Conservation (phyloP, 2,113 vertebrate genomes). For the Symphodus melops region DNA sequence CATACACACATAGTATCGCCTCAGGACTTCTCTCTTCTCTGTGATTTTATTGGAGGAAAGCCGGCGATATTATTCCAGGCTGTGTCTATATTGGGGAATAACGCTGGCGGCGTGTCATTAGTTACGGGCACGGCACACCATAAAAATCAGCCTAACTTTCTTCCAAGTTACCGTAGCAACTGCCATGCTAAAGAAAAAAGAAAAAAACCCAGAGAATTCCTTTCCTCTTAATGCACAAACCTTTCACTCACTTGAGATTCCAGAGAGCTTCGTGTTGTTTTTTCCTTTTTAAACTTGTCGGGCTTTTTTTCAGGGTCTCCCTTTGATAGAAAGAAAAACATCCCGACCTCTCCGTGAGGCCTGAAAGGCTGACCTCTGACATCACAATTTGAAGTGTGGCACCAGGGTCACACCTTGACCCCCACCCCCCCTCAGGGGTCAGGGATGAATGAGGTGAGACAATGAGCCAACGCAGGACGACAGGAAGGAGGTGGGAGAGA, state of each 20-base stretch:
- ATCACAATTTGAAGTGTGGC: slow-evolving; percentile 27
- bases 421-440: slow-evolving; percentile 19
- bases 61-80: slow-evolving; percentile 56
- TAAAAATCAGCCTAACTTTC: slow-evolving; percentile 35
- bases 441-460: slow-evolving; percentile 65
- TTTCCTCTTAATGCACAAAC: not conserved
- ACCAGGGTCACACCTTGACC: slow-evolving; percentile 44
- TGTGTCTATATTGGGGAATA: slow-evolving; percentile 59
- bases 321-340: slow-evolving; percentile 55
- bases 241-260: slow-evolving; percentile 27
- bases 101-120: slow-evolving; percentile 48
- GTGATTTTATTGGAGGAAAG: slow-evolving; percentile 47
- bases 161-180: slow-evolving; percentile 51
- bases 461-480: slow-evolving; percentile 48
- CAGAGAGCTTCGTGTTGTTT: not conserved
- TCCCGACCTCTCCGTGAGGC: slow-evolving; percentile 8
- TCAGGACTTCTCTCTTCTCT: slow-evolving; percentile 11
- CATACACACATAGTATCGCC: slow-evolving; percentile 12
- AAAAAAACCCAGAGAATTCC: not conserved
- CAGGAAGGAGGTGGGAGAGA: slow-evolving; percentile 28
- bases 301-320: not conserved
- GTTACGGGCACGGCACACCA: slow-evolving; percentile 45
- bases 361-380: slow-evolving; percentile 59
- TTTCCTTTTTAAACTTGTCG: slow-evolving; percentile 16
- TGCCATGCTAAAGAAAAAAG: slow-evolving; percentile 22